Evolutionary conservation across 2,797 vertebrate genomes (phyloP).

Genomic region (Petrocephalus schoutedeni): DNA sequence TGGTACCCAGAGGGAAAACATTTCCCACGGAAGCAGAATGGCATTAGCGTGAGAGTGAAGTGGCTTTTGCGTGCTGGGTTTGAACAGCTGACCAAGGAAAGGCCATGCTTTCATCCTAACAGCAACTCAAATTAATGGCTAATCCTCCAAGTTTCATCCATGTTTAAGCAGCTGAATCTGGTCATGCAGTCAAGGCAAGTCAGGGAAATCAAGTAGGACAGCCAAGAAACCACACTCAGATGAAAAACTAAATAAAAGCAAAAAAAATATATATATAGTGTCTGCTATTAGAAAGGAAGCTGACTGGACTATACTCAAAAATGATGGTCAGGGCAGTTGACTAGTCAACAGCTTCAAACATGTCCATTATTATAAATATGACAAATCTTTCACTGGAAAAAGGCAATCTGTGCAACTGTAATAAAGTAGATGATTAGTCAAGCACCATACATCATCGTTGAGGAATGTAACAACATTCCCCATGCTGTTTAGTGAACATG

Average conservation of each 20-base stretch:
- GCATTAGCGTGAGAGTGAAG: background rate
- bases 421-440: slow-evolving; percentile 40
- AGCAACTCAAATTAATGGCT: background rate
- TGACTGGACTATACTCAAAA: slow-evolving; percentile 26
- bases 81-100: background rate
- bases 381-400: background rate
- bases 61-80: background rate
- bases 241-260: background rate
- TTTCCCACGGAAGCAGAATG: background rate
- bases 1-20: background rate
- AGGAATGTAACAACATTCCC: slow-evolving; percentile 38
- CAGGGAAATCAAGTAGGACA: background rate
- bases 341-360: slow-evolving; percentile 28
- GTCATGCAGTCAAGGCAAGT: background rate
- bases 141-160: background rate
- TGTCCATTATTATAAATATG: background rate
- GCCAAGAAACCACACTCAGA: background rate
- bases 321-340: slow-evolving; percentile 60
- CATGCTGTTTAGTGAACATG: slow-evolving; percentile 24
- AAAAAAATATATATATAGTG: background rate
- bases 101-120: background rate
- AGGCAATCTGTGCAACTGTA: background rate
- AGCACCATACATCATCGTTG: slow-evolving; percentile 55
- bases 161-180: background rate
- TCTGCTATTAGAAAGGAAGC: background rate